These are phyloP conservation scores for Rotaria socialis DNA, from an alignment of 2,888 invertebrate genomes.

Conservation along the genomic window DNA sequence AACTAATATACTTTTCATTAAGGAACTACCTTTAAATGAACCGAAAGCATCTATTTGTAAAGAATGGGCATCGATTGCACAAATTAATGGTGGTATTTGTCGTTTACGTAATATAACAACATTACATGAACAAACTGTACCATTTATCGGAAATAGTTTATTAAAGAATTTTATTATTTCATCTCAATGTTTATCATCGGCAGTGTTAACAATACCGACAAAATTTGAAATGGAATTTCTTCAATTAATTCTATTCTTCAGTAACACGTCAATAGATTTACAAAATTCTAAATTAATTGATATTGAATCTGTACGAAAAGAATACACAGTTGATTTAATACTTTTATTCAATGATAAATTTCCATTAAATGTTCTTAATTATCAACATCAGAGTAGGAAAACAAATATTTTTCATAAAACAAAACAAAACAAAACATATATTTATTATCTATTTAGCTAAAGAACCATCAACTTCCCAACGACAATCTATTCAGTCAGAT, in stretches of 20 bases:
- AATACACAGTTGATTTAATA: conserved; percentile 31
- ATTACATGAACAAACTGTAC: conserved; percentile 13
- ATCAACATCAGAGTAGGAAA: not conserved
- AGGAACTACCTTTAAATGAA: not conserved
- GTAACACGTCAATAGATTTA: not conserved
- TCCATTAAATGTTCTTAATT: conserved; percentile 8
- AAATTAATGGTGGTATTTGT: conserved; percentile 31
- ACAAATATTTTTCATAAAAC: not conserved
- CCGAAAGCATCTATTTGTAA: not conserved
- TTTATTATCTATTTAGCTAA: not conserved
- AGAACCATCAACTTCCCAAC: not conserved
- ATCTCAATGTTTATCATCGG: not conserved
- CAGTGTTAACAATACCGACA: not conserved
- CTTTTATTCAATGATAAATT: conserved; percentile 31
- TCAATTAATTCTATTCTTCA: not conserved
- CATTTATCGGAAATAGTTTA: conserved; percentile 21
- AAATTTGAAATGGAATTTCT: not conserved
- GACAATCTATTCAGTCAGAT: not conserved
- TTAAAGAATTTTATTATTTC: not conserved
- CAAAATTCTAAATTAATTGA: not conserved
- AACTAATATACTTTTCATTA: not conserved
- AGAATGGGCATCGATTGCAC: not conserved
- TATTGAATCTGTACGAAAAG: conserved; percentile 27
- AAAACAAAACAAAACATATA: not conserved
- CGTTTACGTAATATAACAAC: conserved; percentile 21